Base-by-base conservation (phyloP, 2,888 invertebrate species). In the Scotopteryx bipunctaria region DNA sequence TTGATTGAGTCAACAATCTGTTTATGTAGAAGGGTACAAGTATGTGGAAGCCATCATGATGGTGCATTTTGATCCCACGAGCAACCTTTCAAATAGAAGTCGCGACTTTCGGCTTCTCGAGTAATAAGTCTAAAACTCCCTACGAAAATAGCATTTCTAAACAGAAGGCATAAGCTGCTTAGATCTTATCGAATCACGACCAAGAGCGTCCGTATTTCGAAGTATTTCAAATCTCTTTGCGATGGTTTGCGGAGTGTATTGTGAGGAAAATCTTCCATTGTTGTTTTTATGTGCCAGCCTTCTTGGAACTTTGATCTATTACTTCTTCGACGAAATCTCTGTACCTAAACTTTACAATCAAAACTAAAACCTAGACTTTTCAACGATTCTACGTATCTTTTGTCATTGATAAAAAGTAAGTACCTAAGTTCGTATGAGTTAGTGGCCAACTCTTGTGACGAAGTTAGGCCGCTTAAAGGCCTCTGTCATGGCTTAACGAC, bases 101-200 rank as follows among this genome's bases (percentile, higher is more conserved):
- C 19, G 16, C 31, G 8, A 6, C 17, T 17, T 11, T 25, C 13
- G 16, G 13, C 35, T 35, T 47, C 25, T 6, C 42, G 13, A 44
- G 48, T 40, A 47, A 53, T 53, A 53, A 44, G 38, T 54, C 36
- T 35, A 9, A 19, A 42, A 19, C 41, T 23, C 51, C 13, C 41
- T 17, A 53, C 31, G 29, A 48, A 48, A 54, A 57, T 50, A 55
- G 35, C 35, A 54, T 59, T 57, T 48, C 59, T 57, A 49, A 56
- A 55, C 55, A 51, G 51, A 56, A 57, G 55, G 47, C 49, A 53
- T 50, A 50, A 54, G 57, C 51, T 55, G 46, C 49, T 55, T 43
- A 58, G 63, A 63, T 61, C 31, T 40, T 59, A 63, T 63, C 63
- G 11, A 50, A 46, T 59, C 63, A 63, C 61, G 63, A 63, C 44